Base-by-base conservation (phyloP, 2,888 invertebrate genomes). In the Caenorhabditis virilis region DNA sequence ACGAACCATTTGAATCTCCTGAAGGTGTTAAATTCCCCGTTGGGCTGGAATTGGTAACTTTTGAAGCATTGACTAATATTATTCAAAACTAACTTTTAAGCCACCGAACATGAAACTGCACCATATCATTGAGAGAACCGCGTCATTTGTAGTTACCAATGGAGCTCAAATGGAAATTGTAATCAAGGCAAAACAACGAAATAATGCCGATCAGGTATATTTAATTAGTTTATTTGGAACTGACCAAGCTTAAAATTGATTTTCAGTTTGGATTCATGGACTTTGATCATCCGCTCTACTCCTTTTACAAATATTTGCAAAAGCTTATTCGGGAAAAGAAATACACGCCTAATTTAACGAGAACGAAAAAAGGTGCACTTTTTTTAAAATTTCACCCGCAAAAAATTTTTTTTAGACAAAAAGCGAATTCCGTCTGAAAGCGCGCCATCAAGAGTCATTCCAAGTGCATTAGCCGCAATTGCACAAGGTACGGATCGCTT, bases 161-260 rank as follows among this genome's bases (percentile, higher is more conserved):
- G 97, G 97, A 0, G 88, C 90, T 7, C 98, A 98, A 86, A 95
- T 98, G 95, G 98, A 98, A 86, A 95, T 98, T 74, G 88, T 98
- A 13, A 90, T 98, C 74, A 97, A 97, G 85, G 92, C 95, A 3
- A 98, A 97, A 85, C 98, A 98, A 85, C 88, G 78, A 26, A 71
- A 74, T 22, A 78, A 79, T 46, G 22, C 52, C 0, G 76, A 78
- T 23, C 78, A 73, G 47, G 69, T 69, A n/a, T n/a, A n/a, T n/a
- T n/a, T n/a, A n/a, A n/a, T n/a, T 5, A n/a, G n/a, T n/a, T n/a
- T n/a, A n/a, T n/a, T n/a, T n/a, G n/a, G n/a, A n/a, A n/a, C n/a
- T 13, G 27, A 13, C n/a, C n/a, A n/a, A n/a, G n/a, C n/a, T n/a
- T n/a, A n/a, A n/a, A n/a, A n/a, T n/a, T n/a, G n/a, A 26, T 16